These are phyloP conservation scores for Patella caerulea DNA, from an alignment of 2,888 invertebrate genomes.

Conservation along the genomic window DNA sequence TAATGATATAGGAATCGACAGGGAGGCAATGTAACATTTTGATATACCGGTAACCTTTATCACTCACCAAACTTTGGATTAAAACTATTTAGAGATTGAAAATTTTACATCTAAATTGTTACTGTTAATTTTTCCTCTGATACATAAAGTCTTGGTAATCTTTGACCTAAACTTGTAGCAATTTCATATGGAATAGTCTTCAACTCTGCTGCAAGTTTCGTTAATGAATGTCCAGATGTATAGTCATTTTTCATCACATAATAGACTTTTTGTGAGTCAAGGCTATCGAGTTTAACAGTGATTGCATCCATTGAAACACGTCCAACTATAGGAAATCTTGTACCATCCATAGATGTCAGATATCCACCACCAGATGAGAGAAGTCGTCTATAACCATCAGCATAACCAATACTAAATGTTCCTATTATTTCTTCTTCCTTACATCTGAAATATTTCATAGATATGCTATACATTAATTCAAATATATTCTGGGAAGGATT, in stretches of 20 bases:
- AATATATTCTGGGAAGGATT: too few species aligned
- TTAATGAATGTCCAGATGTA: constrained; percentile 40
- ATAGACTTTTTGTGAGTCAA: constrained; percentile 32
- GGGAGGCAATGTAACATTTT: background rate
- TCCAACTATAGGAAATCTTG: constrained; percentile 42
- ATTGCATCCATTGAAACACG: constrained; percentile 53
- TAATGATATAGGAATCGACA: background rate
- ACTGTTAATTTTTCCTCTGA: constrained; percentile 19
- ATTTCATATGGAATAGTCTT: constrained; percentile 50
- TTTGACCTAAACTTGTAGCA: constrained; percentile 37
- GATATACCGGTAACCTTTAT: background rate
- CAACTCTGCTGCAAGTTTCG: constrained; percentile 35
- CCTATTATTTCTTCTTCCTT: constrained; percentile 40
- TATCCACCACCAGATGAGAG: constrained; percentile 36
- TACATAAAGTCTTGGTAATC: constrained; percentile 45
- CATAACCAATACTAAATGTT: constrained; percentile 46
- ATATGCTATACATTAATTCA: too few species aligned
- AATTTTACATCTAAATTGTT: background rate
- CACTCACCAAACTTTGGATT: background rate
- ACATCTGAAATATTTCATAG: constrained; percentile 28
- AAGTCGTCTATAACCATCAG: constrained; percentile 47
- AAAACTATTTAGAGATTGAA: too few species aligned
- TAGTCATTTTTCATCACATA: constrained; percentile 38
- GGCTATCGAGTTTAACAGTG: constrained; percentile 40
- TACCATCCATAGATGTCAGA: constrained; percentile 38